phyloP scores from a whole-genome alignment of 2,888 invertebrate genomes.

The Idaea aversata region DNA sequence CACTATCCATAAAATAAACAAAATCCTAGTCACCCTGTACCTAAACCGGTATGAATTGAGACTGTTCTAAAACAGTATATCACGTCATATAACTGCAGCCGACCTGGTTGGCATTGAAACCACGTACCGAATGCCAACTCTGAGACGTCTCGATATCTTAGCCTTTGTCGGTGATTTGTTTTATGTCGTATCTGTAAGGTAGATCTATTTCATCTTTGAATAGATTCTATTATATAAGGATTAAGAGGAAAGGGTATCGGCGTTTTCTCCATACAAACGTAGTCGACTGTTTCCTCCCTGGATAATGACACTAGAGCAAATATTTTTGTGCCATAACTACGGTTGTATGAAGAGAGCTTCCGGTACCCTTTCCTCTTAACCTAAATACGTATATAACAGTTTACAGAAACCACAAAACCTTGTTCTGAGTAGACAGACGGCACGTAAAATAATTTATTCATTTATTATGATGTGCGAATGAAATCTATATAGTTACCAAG shows the following conservation, averaged over 20 bases:
- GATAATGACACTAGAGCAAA: too few species aligned
- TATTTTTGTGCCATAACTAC: too few species aligned
- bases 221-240: too few species aligned
- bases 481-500: not conserved
- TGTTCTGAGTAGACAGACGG: too few species aligned
- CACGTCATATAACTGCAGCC: not conserved
- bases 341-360: too few species aligned
- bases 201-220: not conserved
- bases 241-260: too few species aligned
- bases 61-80: not conserved
- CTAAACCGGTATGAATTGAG: not conserved
- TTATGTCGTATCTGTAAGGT: not conserved
- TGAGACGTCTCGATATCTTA: not conserved
- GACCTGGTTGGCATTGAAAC: constrained; percentile 18
- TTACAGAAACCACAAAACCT: too few species aligned
- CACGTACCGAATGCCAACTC: constrained; percentile 17
- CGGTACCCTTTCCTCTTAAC: too few species aligned
- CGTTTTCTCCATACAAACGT: too few species aligned
- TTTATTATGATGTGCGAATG: not conserved
- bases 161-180: not conserved
- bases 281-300: too few species aligned
- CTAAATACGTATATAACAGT: too few species aligned
- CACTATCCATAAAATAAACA: not conserved
- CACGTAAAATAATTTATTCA: not conserved
- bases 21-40: not conserved